Evolutionary conservation across 2,113 vertebrate genomes (phyloP), one percentile per base, ranked within the genome.

Genomic region (Oncorhynchus masou): DNA sequence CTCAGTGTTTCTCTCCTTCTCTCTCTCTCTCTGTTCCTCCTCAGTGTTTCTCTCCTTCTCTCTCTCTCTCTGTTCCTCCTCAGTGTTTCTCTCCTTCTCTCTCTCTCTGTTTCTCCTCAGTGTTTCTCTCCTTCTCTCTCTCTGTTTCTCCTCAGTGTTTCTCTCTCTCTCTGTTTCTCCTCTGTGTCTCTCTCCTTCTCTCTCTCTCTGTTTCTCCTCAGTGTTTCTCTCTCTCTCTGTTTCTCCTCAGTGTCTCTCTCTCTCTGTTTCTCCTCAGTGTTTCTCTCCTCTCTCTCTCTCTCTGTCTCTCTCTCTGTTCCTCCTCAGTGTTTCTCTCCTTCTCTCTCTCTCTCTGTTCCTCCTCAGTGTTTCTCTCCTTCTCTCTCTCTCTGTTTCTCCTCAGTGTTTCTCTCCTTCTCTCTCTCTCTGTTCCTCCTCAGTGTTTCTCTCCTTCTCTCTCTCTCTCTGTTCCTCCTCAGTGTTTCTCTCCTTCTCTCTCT

Each of bases 121-220:
- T n/a, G n/a, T n/a, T 4, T 29, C 29, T 4, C 27, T 29, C 27
- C 0, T 3, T 0, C 2, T 27, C 2, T 78, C 24, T 25, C 24
- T 25, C 24, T 25, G 74, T 84, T 78, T 85, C 77, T 81, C 77
- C n/a, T n/a, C n/a, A n/a, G n/a, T 3, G 27, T 4, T 29, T 5
- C 4, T 5, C 4, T 76, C 75, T 84, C 79, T 85, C 77, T 81
- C 77, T 4, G 3, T 31, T 4, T 5, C 29, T 31, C 29, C 29
- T 29, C 29, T 4, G 29, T 29, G 29, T 29, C 4, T 29, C 4
- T 1, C 2, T 2, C 25, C 25, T 27, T 2, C 3, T 4, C 79
- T 71, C 78, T 78, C 24, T 25, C 24, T 25, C 24, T 25, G 74
- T 84, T 78, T 85, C 77, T 81, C 77, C n/a, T n/a, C n/a, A n/a